A percentile compares a stretch with the other conserved stretches of the same genome.
phyloP scores from a whole-genome alignment of 2,797 vertebrate genomes.

The Enteromius trimaculatus region DNA sequence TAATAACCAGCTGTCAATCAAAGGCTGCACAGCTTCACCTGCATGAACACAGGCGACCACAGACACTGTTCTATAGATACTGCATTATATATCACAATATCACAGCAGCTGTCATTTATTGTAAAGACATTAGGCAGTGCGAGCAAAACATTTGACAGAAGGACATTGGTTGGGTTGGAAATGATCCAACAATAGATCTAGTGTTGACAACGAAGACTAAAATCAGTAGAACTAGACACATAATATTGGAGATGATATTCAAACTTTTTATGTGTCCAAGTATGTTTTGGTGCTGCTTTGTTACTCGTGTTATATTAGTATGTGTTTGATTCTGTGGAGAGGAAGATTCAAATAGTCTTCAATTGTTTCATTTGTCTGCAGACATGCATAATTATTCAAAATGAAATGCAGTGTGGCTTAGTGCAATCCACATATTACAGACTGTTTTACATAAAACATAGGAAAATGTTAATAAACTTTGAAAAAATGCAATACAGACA shows the following conservation, averaged over 20 bases:
- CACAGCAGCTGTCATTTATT: background rate
- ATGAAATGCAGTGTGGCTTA: background rate
- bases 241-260: background rate
- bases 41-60: background rate
- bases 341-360: background rate
- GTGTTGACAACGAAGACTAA: background rate
- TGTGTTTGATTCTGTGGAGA: background rate
- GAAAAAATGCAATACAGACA: background rate
- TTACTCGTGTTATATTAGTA: background rate
- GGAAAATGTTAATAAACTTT: background rate
- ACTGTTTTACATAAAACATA: background rate
- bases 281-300: background rate
- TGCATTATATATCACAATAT: background rate
- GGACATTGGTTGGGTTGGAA: background rate
- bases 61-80: background rate
- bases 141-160: background rate
- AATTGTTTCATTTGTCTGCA: background rate
- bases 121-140: background rate
- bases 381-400: background rate
- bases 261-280: background rate
- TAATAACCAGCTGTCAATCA: conserved; percentile 23
- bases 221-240: background rate
- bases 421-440: background rate
- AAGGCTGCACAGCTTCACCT: conserved; percentile 22
- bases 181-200: background rate